Evolutionary conservation across 2,797 vertebrate species (phyloP), one percentile per base, ranked within the genome.

Genomic region (Lateolabrax maculatus): DNA sequence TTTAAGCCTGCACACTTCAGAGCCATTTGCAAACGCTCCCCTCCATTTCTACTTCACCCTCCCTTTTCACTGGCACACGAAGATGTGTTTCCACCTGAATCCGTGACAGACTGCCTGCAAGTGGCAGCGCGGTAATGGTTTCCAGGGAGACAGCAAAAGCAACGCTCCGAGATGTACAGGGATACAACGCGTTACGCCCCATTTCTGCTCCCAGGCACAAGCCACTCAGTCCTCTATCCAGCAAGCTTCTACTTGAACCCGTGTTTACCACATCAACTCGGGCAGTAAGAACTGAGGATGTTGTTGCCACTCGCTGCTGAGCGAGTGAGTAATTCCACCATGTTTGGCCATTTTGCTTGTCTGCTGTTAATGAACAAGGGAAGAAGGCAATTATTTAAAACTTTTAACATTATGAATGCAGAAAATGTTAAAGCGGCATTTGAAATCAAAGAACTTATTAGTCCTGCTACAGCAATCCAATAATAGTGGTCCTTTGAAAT

Each of bases 1-100:
- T 92, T 90, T 87, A 92, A 91, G 89, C 90, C 85, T 84, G 86
- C 90, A 92, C 84, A 89, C 90, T 91, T 91, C 89, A 90, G 82
- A 92, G 75, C 79, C 77, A 88, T 90, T 90, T 90, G 80, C 87
- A 74, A 84, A 66, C n/a, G n/a, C 85, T 61, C 65, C 75, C 74
- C 73, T 44, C 75, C 56, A 71, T 72, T 80, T 84, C 77, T 65
- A 83, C 83, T 69, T 75, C 4, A 46, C 88, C 79, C 83, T 63
- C 66, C 67, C 68, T 64, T 87, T 90, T 79, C 68, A n/a, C 75
- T 55, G 74, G 71, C 81, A 80, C 83, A 53, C 48, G 16, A 66
- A 87, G 64, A 84, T 53, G 75, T 73, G 75, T 87, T 87, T 89
- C 85, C 83, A 88, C 89, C 90, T 89, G 88, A 87, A 90, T 79